These are phyloP conservation scores for Tachina lurida DNA, from an alignment of 2,888 invertebrate genomes.

Conservation along the genomic window DNA sequence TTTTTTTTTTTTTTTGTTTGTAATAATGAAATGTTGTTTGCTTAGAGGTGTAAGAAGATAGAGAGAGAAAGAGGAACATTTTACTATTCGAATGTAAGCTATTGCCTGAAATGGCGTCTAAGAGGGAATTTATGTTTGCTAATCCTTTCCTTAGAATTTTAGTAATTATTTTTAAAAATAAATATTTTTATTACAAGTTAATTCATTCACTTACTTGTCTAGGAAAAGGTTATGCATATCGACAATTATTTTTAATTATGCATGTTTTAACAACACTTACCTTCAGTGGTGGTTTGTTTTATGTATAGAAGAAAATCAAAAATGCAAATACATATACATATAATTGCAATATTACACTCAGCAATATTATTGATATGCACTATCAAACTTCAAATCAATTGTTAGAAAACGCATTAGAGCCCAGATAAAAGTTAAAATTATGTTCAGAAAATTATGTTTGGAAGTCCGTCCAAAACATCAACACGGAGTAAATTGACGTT, in stretches of 20 bases:
- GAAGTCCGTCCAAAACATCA: too few species aligned
- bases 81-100: not conserved
- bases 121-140: constrained; percentile 27
- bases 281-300: constrained; percentile 24
- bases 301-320: not conserved
- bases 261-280: constrained; percentile 21
- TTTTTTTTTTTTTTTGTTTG: not conserved
- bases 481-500: too few species aligned
- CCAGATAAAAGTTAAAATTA: not conserved
- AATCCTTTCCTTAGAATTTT: constrained; percentile 47
- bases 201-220: not conserved
- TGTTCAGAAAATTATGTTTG: too few species aligned
- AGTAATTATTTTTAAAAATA: constrained; percentile 48
- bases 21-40: not conserved
- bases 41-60: not conserved
- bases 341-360: not conserved
- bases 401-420: not conserved
- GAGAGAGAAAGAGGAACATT: not conserved
- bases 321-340: not conserved
- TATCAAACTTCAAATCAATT: not conserved
- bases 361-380: not conserved
- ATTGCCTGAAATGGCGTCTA: constrained; percentile 21
- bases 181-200: constrained; percentile 35
- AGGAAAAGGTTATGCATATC: constrained; percentile 18
- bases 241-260: constrained; percentile 44